Evolutionary conservation across 1,140 invertebrate genomes (phyloP), one percentile per base, ranked within the genome.

Genomic region (Halictus rubicundus): DNA sequence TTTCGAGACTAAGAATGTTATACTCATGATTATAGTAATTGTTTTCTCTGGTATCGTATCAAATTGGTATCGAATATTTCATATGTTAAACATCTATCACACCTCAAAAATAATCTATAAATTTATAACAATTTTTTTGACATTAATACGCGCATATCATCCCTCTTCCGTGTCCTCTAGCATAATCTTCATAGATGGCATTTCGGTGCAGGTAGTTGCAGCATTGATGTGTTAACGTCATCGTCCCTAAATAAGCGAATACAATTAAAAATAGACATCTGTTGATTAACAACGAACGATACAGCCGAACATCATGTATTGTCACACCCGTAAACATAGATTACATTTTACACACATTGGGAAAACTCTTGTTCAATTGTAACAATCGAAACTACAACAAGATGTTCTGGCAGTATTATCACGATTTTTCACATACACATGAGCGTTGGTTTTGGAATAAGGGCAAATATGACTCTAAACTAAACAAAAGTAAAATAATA

Each of bases 111-210:
- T 42, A 37, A 54, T 9, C 19, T 42, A 80, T 19, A 14, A 64
- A 78, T 42, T 7, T 16, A 3, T 16, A 60, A 66, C 8, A 6
- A 68, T 59, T 71, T 42, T 14, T 77, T 52, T 70, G n/a, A 21
- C 60, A 1, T 7, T 32, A 54, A 75, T 19, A 49, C 68, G 19
- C 10, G 25, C 25, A 14, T 32, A 27, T 87, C 65, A 68, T 81
- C 72, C 60, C 69, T 25, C 70, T 42, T 59, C 49, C 49, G 49
- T 68, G 25, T 74, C 68, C 66, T 54, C 74, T 27, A 69, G 27
- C 1, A 63, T 64, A 64, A 61, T 89, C 85, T 87, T 92, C 87
- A 93, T n/a, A 93, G 90, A 46, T 85, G 91, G 68, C 88, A 90
- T 68, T 76, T 91, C 61, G 90, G 88, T 52, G 90, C 87, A 42